Evolutionary conservation across 2,797 vertebrate species (phyloP).

Genomic region (Gymnopithys bicolor): DNA sequence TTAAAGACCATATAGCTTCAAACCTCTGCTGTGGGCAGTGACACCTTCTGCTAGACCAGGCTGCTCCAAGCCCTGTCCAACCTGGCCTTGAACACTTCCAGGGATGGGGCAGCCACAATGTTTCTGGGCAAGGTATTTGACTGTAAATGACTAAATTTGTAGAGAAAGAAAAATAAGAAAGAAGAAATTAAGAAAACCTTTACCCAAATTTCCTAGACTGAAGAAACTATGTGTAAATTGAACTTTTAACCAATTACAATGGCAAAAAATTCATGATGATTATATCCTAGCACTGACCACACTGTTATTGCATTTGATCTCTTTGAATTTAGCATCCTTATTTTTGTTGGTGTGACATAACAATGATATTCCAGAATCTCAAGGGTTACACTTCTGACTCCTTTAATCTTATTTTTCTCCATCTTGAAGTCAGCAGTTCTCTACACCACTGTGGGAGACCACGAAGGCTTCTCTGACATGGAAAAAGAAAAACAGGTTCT

Average conservation of each 20-base stretch:
- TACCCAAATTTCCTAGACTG: neutral
- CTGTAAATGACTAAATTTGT: neutral
- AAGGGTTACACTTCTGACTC: neutral
- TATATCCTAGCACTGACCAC: no score
- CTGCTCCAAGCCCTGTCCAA: neutral
- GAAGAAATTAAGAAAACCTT: neutral
- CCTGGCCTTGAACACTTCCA: neutral
- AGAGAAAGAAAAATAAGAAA: neutral
- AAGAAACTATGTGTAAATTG: neutral
- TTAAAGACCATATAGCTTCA: neutral
- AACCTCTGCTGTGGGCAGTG: accelerated
- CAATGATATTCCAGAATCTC: neutral
- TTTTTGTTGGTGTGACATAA: neutral
- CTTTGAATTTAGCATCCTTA: neutral
- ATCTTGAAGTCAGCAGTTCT: neutral
- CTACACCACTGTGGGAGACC: neutral
- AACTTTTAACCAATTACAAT: neutral
- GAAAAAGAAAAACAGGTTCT: neutral
- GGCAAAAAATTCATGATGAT: neutral
- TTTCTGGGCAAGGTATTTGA: neutral
- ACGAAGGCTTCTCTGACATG: neutral
- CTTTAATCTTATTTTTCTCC: neutral
- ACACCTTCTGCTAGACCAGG: neutral
- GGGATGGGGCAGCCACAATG: neutral
- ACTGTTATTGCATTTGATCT: neutral